These are phyloP conservation scores for Pilophorus perplexus DNA, from an alignment of 2,888 invertebrate genomes.

Conservation along the genomic window DNA sequence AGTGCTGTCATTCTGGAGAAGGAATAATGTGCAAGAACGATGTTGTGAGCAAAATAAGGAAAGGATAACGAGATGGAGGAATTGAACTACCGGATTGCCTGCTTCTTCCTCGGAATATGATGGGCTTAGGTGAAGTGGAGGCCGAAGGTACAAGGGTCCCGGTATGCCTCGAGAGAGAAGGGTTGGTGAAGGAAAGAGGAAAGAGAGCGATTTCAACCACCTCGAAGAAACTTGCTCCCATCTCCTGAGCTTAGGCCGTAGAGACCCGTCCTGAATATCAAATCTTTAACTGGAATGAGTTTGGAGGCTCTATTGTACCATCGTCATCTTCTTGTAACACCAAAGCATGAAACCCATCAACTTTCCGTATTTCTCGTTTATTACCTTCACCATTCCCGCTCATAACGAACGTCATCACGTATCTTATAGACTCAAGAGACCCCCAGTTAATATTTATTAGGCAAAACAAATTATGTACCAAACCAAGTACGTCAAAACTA, in stretches of 20 bases:
- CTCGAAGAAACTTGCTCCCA: constrained; percentile 11
- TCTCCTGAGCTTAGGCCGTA: constrained; percentile 11
- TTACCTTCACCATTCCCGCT: too few species aligned
- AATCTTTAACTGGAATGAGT: constrained; percentile 27
- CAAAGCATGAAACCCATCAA: constrained; percentile 20
- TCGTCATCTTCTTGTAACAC: neutral
- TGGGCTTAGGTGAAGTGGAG: neutral
- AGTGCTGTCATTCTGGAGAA: too few species aligned
- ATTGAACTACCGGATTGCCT: neutral
- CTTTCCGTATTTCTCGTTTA: constrained; percentile 14
- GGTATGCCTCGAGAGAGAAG: too few species aligned
- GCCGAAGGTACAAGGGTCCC: neutral
- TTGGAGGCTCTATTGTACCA: constrained; percentile 8
- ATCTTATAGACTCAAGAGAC: too few species aligned
- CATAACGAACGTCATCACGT: too few species aligned
- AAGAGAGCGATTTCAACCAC: neutral
- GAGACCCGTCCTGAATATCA: constrained; percentile 24
- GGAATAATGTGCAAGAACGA: too few species aligned
- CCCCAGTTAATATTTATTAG: too few species aligned
- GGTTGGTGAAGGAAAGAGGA: too few species aligned
- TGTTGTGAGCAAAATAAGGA: too few species aligned
- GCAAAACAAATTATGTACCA: too few species aligned
- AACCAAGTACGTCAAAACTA: too few species aligned
- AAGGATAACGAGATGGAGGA: constrained; percentile 7
- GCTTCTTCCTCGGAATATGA: constrained; percentile 5